Percentiles rank a stretch among this genome's conserved stretches.
phyloP scores from a whole-genome alignment of 1,140 invertebrate genomes.

The Anoplolepis gracilipes region DNA sequence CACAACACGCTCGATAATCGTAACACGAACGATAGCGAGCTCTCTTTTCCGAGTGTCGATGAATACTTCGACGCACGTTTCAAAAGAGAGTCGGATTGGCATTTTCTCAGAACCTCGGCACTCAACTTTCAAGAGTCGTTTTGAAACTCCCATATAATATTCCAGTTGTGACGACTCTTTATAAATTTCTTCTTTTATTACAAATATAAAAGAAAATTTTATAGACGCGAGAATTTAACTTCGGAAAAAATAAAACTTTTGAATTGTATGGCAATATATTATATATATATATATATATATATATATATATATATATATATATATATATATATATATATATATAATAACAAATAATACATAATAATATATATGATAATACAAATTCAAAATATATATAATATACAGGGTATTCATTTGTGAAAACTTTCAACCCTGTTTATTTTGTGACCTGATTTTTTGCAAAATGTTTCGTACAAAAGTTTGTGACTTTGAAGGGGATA shows the following conservation, averaged over 20 bases:
- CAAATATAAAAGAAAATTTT: conserved; percentile 6
- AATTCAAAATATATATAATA: too few species aligned
- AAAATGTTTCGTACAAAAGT: too few species aligned
- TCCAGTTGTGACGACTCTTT: neutral
- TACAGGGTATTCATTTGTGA: too few species aligned
- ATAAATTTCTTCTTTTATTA: neutral
- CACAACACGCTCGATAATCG: conserved; percentile 21
- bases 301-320: too few species aligned
- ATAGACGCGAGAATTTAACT: neutral
- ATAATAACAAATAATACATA: too few species aligned
- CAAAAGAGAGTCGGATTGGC: neutral
- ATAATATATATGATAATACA: too few species aligned
- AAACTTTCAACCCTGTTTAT: too few species aligned
- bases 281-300: neutral
- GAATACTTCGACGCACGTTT: conserved; percentile 26
- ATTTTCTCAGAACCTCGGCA: conserved; percentile 25
- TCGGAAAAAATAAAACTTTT: too few species aligned
- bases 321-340: too few species aligned
- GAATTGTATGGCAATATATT: neutral
- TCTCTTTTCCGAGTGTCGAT: conserved; percentile 34
- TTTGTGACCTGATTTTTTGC: too few species aligned
- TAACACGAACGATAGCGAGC: conserved; percentile 24
- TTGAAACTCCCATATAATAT: neutral
- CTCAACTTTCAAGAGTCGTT: conserved; percentile 24
- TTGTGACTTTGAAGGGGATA: too few species aligned